These are phyloP conservation scores for Sinocyclocheilus anshuiensis DNA, from an alignment of 2,113 vertebrate genomes.

Conservation along the genomic window DNA sequence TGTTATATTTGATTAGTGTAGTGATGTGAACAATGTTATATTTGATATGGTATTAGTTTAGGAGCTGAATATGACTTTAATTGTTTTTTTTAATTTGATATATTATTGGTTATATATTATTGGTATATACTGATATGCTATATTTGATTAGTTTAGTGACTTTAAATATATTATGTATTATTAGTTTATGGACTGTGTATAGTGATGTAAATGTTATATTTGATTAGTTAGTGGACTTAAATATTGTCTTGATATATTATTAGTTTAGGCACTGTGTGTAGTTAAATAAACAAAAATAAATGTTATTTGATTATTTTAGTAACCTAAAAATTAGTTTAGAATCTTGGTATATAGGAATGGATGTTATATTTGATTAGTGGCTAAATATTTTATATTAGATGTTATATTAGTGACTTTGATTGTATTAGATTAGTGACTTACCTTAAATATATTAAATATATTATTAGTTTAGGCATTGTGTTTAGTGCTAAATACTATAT, in stretches of 20 bases:
- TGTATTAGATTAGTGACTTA: background rate
- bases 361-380: background rate
- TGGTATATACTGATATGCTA: background rate
- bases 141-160: too few relatives aligned
- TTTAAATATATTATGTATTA: too few relatives aligned
- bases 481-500: background rate
- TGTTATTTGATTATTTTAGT: background rate
- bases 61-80: background rate
- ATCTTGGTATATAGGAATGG: background rate
- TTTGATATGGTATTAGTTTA: background rate
- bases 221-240: background rate
- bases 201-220: background rate
- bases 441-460: background rate
- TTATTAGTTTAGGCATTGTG: background rate
- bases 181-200: too few relatives aligned
- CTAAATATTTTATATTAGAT: background rate
- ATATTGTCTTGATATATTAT: background rate
- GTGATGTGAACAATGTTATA: background rate
- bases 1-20: background rate
- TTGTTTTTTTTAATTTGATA: background rate
- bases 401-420: background rate
- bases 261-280: background rate
- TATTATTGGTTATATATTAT: background rate
- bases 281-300: background rate
- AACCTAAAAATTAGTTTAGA: background rate